Evolutionary conservation across 2,797 vertebrate species (phyloP), one percentile per base, ranked within the genome.

Genomic region (Crenichthys baileyi): DNA sequence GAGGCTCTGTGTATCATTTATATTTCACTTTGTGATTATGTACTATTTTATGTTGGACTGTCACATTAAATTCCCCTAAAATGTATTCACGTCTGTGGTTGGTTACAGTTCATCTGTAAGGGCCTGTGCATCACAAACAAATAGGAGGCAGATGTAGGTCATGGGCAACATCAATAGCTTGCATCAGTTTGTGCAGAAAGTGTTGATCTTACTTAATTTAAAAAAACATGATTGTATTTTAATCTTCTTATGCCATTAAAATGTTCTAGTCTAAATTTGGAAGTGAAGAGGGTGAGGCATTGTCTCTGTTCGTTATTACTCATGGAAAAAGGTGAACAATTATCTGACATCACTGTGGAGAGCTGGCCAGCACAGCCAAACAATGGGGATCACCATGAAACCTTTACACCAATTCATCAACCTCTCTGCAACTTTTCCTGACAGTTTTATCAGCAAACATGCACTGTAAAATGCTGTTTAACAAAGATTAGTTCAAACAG

Each of bases 401-500:
- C 20, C 83, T 77, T 77, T 39, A 39, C 63, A 24, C 65, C 85
- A 75, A 79, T 84, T 85, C 79, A 85, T 85, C 87, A 82, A 78
- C 22, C 1, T 24, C 51, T 77, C 86, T 89, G 73, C 74, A 53
- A 16, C 6, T 31, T 36, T 36, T 36, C 29, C 6, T 63, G 71
- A 55, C 82, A 81, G 89, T 91, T 87, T 89, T 82, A 91, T 87
- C 86, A 91, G 88, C 81, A 88, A 92, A 87, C 85, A 91, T 87
- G 87, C 90, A 86, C 87, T 91, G 85, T 36, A 94, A 91, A 91
- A 85, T 88, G 86, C 85, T 90, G 90, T 93, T 93, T 91, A 92
- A 93, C 92, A 93, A 93, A 93, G 87, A 92, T 77, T 76, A 82
- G 68, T 90, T 90, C 81, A 89, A 89, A 89, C 88, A 93, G 88